Conservation (phyloP, 2,797 vertebrate species). For the Petrocephalus sullivani region DNA sequence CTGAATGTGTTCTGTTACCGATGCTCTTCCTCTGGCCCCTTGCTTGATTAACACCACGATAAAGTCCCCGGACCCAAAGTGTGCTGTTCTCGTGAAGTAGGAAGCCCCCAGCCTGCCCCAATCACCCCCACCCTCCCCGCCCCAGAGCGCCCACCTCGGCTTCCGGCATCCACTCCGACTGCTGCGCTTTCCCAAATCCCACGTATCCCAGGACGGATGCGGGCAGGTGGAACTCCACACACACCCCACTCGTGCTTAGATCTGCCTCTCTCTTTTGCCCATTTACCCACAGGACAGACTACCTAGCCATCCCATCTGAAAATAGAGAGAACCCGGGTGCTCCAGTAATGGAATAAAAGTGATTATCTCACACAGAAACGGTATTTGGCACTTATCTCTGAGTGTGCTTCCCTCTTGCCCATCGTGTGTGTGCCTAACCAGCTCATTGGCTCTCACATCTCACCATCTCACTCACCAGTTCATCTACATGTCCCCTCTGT, state of each 20-base stretch:
- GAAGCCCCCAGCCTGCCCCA: background rate
- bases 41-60: background rate
- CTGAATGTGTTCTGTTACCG: background rate
- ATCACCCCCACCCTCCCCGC: background rate
- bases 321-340: conserved; percentile 83
- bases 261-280: conserved; percentile 43
- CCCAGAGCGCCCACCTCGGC: background rate
- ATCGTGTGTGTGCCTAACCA: conserved; percentile 14
- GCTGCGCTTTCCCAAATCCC: background rate
- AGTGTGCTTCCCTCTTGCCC: background rate
- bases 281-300: conserved; percentile 78
- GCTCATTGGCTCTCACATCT: background rate
- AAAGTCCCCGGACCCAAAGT: background rate
- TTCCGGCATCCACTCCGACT: background rate
- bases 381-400: conserved; percentile 55
- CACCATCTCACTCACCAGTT: background rate
- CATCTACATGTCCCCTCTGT: conserved; percentile 8
- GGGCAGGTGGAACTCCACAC: background rate
- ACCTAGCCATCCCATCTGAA: conserved; percentile 92
- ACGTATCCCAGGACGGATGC: background rate
- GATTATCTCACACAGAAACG: conserved; percentile 54
- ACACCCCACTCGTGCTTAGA: conserved; percentile 41
- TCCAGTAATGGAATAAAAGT: conserved; percentile 81
- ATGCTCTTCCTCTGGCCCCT: background rate
- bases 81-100: background rate